phyloP scores from a whole-genome alignment of 64 coral and sea anemone genomes.

The Montipora sp. region DNA sequence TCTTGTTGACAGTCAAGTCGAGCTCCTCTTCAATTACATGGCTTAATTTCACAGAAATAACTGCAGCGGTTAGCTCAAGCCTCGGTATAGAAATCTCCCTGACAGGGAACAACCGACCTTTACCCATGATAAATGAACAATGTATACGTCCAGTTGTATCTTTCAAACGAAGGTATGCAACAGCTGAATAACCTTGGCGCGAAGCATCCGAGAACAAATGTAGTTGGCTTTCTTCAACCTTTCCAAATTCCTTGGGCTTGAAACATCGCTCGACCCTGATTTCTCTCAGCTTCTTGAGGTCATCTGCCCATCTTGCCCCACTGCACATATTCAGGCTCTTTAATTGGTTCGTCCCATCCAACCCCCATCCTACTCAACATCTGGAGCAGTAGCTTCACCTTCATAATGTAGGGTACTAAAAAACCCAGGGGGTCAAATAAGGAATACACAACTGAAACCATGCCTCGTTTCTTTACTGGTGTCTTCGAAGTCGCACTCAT shows the following conservation, averaged over 20 bases:
- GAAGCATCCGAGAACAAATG: slow-evolving; percentile 53
- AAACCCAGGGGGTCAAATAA: slow-evolving; percentile 56
- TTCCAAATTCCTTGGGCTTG: slow-evolving; percentile 36
- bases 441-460: slow-evolving; percentile 37
- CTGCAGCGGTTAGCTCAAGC: slow-evolving; percentile 46
- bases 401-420: slow-evolving; percentile 53
- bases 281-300: slow-evolving; percentile 16
- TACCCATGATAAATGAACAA: no score
- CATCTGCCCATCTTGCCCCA: slow-evolving; percentile 48
- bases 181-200: not conserved
- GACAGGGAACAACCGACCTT: not conserved
- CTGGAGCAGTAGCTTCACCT: slow-evolving; percentile 52
- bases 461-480: not conserved
- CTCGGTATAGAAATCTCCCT: slow-evolving; percentile 51
- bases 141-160: no score
- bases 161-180: no score
- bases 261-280: slow-evolving; percentile 44
- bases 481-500: no score
- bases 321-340: slow-evolving; percentile 26
- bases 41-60: slow-evolving; percentile 36
- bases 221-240: slow-evolving; percentile 35
- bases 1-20: slow-evolving; percentile 1
- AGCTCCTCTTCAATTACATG: not conserved
- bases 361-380: slow-evolving; percentile 50
- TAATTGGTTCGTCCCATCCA: slow-evolving; percentile 53